Evolutionary conservation across 2,888 invertebrate genomes (phyloP).

Genomic region (Oscheius sp.): DNA sequence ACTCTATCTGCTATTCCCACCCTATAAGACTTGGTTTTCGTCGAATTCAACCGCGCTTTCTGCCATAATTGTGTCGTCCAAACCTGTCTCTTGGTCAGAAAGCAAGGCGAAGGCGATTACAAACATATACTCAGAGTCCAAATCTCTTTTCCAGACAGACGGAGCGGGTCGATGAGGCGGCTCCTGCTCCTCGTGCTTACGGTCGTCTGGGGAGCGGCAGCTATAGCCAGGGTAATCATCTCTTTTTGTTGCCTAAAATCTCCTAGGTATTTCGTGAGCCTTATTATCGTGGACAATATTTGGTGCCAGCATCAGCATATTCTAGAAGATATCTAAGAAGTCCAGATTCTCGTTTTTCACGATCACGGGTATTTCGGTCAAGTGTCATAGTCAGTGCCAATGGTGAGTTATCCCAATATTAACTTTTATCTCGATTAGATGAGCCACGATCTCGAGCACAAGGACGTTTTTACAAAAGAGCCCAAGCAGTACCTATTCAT

Average conservation of each 20-base stretch:
- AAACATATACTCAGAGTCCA: background rate
- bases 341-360: background rate
- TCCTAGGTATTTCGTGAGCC: slow-evolving; percentile 15
- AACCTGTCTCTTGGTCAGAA: slow-evolving; percentile 23
- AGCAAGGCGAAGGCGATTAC: slow-evolving; percentile 18
- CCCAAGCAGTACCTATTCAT: slow-evolving; percentile 26
- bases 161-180: slow-evolving; percentile 19
- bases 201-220: slow-evolving; percentile 3
- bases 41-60: slow-evolving; percentile 28
- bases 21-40: slow-evolving; percentile 25
- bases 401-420: background rate
- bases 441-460: slow-evolving; percentile 18
- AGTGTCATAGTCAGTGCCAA: slow-evolving; percentile 23
- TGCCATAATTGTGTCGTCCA: slow-evolving; percentile 29
- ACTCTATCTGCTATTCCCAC: no score
- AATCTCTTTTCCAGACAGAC: slow-evolving; percentile 8
- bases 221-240: background rate
- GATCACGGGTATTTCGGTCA: slow-evolving; percentile 27
- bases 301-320: background rate
- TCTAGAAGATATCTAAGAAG: slow-evolving; percentile 2
- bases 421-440: slow-evolving; percentile 10
- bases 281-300: background rate
- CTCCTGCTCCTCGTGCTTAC: slow-evolving; percentile 12
- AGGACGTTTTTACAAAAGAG: slow-evolving; percentile 27
- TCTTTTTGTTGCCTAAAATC: background rate